Evolutionary conservation across 2,113 vertebrate genomes (phyloP), one percentile per base, ranked within the genome.

Genomic region (Tachycineta bicolor): DNA sequence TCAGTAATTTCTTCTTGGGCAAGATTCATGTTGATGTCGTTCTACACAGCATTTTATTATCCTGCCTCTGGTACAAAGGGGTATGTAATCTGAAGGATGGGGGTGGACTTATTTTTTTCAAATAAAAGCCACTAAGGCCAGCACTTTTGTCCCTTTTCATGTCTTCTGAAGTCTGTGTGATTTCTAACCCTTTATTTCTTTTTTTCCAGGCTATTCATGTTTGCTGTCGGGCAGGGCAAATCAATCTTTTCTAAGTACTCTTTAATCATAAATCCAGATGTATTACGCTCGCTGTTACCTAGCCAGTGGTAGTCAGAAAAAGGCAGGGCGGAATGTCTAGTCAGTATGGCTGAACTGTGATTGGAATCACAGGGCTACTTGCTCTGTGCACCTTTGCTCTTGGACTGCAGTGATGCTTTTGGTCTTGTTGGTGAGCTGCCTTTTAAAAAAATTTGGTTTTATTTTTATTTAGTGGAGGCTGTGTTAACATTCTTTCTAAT

Each of bases 221-320:
- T 96, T 96, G 92, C 84, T 91, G 70, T 91, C 2, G 6, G 70
- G 67, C 85, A 91, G 78, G 84, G 80, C 65, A 96, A 93, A 94
- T 92, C 69, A 94, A 87, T 96, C 95, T 95, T 94, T 93, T 86
- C 71, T 84, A 96, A 95, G 88, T 93, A 92, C 83, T 89, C 91
- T 93, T 96, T 96, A 96, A 92, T 94, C 93, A 92, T 94, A 96
- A 91, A 96, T 96, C 91, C 94, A 81, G 93, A 90, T 92, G 83
- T 89, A 94, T 92, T 95, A 97, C 77, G 91, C 81, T 91, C 60
- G 84, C 69, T 95, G 78, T 97, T 97, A 93, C 89, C 74, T 89
- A 83, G 86, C 58, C 90, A 87, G 76, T 92, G 80, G 90, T 95
- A 90, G 83, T 71, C 83, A 93, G 86, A 64, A 84, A 49, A 81